Percentiles rank a stretch among this genome's conserved stretches.
These are phyloP conservation scores for honey bee (Apis mellifera) DNA, from an alignment of 1,140 invertebrate genomes.

Conservation along the genomic window Amel_HAv3.1 CM009935.2:6630501-6631000, in stretches of 20 bases:
- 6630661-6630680: slow-evolving; percentile 16
- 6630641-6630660: not conserved
- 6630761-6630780: not conserved
- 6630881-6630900: slow-evolving; percentile 41
- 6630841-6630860: slow-evolving; percentile 2
- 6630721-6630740: not conserved
- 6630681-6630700: slow-evolving; percentile 1
- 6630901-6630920: not conserved
- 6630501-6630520: slow-evolving; percentile 14
- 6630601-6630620: not conserved
- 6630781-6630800: slow-evolving; percentile 1
- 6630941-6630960: slow-evolving; percentile 12
- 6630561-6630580: not conserved
- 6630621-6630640: not conserved
- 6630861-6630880: slow-evolving; percentile 21
- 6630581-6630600: slow-evolving; percentile 7
- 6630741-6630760: slow-evolving; percentile 9
- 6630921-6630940: slow-evolving; percentile 11
- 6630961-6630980: slow-evolving; percentile 54
- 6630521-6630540: slow-evolving; percentile 17
- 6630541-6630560: slow-evolving; percentile 20
- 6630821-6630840: not conserved
- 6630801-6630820: not conserved
- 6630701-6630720: not conserved
- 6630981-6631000: slow-evolving; percentile 39